Base-by-base conservation (phyloP, 2,113 vertebrate genomes). In the Cygnus atratus region DNA sequence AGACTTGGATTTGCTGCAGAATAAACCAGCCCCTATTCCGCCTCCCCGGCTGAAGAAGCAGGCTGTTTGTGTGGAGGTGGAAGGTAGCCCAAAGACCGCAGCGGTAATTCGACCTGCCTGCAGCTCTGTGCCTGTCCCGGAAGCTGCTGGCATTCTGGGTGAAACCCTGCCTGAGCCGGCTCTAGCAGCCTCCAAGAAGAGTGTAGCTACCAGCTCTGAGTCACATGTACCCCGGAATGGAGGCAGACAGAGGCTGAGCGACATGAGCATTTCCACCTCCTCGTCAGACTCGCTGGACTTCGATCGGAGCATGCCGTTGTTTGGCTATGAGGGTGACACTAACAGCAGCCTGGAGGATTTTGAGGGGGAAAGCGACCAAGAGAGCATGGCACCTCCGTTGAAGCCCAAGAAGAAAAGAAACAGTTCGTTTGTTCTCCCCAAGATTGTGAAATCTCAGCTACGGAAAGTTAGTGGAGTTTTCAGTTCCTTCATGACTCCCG, bases 261-360 rank as follows among this genome's bases (percentile, higher is more conserved):
- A 99, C 97, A 98, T 99, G 98, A 99, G 99, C 98, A 98, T 99
- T 97, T 99, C 99, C 35, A 99, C 99, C 81, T 99, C 99, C 29
- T 99, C 99, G 2, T 99, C 99, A 0, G 99, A 99, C 96, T 99
- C 99, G 13, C 97, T 99, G 96, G 99, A 99, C 73, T 98, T 98
- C 4, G 98, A 98, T 11, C 98, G 97, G 9, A 98, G 97, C 94
- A 98, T 99, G 98, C 98, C 99, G 3, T 96, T 98, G 16, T 97
- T 97, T 5, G 95, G 92, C 92, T 98, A 93, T 10, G 97, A 97
- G 83, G 99, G 97, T 18, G 98, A 99, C 97, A 98, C 98, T 1
- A 97, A 93, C 97, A 99, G 98, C 94, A 99, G 99, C 92, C 98
- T 99, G 87, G 99, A 99, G 73, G 99, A 99, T 73, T 99, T 98